These are phyloP conservation scores for Sarcophaga caerulescens DNA, from an alignment of 2,888 invertebrate species.

Conservation along the genomic window DNA sequence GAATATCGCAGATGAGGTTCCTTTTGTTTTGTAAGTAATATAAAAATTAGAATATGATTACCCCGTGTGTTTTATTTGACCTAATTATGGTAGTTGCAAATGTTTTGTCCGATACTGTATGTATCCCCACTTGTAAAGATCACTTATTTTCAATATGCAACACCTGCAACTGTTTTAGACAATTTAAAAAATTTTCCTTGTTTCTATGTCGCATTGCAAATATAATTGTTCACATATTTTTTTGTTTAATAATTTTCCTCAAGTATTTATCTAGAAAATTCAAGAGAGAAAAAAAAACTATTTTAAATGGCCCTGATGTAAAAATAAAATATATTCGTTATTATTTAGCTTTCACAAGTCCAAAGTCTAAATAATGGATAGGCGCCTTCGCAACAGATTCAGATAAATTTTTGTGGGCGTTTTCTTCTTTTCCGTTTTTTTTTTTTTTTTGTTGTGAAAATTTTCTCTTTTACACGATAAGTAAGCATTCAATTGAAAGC, in stretches of 20 bases:
- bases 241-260: slow-evolving; percentile 6
- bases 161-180: background rate
- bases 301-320: slow-evolving; percentile 49
- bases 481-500: background rate
- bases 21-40: too few relatives aligned
- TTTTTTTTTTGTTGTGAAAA: background rate
- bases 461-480: slow-evolving; percentile 21
- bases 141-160: background rate
- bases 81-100: too few relatives aligned
- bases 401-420: slow-evolving; percentile 17
- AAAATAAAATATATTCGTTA: slow-evolving; percentile 16
- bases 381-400: background rate
- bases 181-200: slow-evolving; percentile 1
- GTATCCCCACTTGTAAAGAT: too few relatives aligned
- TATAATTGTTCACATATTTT: background rate
- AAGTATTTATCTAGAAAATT: slow-evolving; percentile 9
- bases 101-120: too few relatives aligned
- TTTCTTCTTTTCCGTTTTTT: background rate
- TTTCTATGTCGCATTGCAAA: too few relatives aligned
- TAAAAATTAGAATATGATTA: too few relatives aligned
- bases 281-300: background rate
- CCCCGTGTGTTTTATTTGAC: too few relatives aligned
- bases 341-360: slow-evolving; percentile 37
- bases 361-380: slow-evolving; percentile 55
- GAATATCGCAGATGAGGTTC: too few relatives aligned